Evolutionary conservation across 2,888 invertebrate genomes (phyloP), one percentile per base, ranked within the genome.

Genomic region (Cacoxenus indagator): DNA sequence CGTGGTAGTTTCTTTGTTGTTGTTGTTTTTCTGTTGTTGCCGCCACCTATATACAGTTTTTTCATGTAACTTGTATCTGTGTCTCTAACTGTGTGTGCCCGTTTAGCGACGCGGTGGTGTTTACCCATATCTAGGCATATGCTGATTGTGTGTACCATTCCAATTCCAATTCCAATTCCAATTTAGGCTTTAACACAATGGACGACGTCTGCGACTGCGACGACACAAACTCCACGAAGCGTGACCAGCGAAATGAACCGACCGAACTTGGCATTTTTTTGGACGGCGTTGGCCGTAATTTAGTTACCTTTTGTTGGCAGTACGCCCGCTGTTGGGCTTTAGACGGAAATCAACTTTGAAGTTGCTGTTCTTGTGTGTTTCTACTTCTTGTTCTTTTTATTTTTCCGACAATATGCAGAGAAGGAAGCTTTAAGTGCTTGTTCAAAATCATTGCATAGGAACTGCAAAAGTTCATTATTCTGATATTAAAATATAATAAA

Each of bases 61-160:
- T 31, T 31, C 48, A 5, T 19, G 17, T 48, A 48, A 19, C 19
- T 6, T 5, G 9, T 1, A 62, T 48, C 54, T 64, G 68, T 57
- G 43, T 26, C 67, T 43, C 43, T 55, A 55, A n/a, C 31, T 17
- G 3, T 22, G 27, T 59, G 31, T 43, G 9, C 45, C 19, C 71
- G 67, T 81, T 80, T 78, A 75, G 74, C 81, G 83, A 78, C 78
- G 83, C 84, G 83, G 84, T 82, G 84, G 83, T 82, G 82, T 82
- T 82, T 82, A 83, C 82, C 82, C 82, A 84, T 77, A 82, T 83
- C 78, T 78, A 78, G 82, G 82, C 82, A 78, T 70, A 70, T 83
- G 82, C 75, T 82, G 82, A 83, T 82, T 83, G 75, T 77, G 78
- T 67, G 46, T 61, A 14, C 37, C 37, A 68, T 59, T 67, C 55